Evolutionary conservation across 2,113 vertebrate species (phyloP).

Genomic region (Pteruthius melanotis): DNA sequence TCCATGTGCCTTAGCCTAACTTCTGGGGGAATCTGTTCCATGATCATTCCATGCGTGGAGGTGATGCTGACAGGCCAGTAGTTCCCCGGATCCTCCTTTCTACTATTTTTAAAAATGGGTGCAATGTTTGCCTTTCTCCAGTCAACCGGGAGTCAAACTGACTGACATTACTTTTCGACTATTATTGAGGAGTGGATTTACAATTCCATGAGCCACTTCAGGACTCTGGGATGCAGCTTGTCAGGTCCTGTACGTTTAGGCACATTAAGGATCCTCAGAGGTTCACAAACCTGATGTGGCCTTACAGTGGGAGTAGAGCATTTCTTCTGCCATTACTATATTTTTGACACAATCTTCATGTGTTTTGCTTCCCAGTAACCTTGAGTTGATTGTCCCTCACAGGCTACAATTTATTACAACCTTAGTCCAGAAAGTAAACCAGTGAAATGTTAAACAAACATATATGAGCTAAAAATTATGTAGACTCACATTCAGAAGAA

Average conservation of each 20-base stretch:
- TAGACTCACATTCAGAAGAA: neutral
- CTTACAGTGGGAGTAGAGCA: neutral
- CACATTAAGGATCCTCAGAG: neutral
- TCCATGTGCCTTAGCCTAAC: neutral
- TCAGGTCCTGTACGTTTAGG: neutral
- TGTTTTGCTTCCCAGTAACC: neutral
- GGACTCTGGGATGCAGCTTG: accelerated
- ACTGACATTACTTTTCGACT: neutral
- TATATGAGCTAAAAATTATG: neutral
- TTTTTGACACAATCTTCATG: neutral
- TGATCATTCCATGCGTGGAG: neutral
- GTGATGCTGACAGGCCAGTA: neutral
- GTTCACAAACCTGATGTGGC: neutral
- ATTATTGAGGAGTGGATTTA: neutral
- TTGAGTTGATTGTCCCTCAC: neutral
- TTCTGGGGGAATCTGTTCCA: neutral
- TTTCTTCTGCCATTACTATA: neutral
- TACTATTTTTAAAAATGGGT: neutral
- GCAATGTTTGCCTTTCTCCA: neutral
- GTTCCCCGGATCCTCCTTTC: neutral
- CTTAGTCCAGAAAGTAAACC: neutral
- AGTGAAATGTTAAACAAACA: neutral
- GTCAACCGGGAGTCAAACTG: neutral
- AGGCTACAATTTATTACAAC: neutral
- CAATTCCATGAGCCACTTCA: neutral